Evolutionary conservation across 1,140 invertebrate species (phyloP), one percentile per base, ranked within the genome.

Genomic region (Philopotamus ludificatus): DNA sequence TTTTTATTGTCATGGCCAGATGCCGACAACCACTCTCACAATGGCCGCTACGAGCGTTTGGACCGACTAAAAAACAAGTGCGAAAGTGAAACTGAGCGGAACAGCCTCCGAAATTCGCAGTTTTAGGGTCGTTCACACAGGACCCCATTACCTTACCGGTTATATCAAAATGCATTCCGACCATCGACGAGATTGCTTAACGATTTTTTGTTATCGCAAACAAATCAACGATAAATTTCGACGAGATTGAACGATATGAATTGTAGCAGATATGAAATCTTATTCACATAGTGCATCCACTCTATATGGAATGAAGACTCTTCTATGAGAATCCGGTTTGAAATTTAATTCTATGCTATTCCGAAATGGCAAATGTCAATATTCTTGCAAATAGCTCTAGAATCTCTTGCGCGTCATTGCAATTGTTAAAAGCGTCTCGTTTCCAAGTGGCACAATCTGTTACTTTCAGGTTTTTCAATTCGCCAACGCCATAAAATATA

Each of bases 1-100:
- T 47, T 47, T 47, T 47, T 47, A 47, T 47, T 47, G 44, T 47
- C 44, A 47, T 20, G 44, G 44, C 44, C 44, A 47, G 44, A 16
- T 47, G 44, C 10, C 44, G 18, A 47, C 15, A n/a, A 34, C 28
- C 28, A 34, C 28, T 34, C 28, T 34, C 28, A 34, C 28, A 34
- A 34, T 34, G 28, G 28, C n/a, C n/a, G n/a, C n/a, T n/a, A n/a
- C n/a, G n/a, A n/a, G n/a, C 28, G 28, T 34, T 34, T 34, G 4
- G 28, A 7, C 28, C 28, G 28, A 7, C 28, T 12, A 12, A 34
- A 34, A 34, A 34, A 34, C 28, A 12, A 34, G 28, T 34, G 44
- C 44, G 44, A 47, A 47, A 47, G 44, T 47, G 44, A 47, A 47
- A 47, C 44, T 47, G 10, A 20, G 44, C 18, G n/a, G n/a, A n/a